phyloP scores from a whole-genome alignment of 2,113 vertebrate species.

The Typhlomys cinereus region DNA sequence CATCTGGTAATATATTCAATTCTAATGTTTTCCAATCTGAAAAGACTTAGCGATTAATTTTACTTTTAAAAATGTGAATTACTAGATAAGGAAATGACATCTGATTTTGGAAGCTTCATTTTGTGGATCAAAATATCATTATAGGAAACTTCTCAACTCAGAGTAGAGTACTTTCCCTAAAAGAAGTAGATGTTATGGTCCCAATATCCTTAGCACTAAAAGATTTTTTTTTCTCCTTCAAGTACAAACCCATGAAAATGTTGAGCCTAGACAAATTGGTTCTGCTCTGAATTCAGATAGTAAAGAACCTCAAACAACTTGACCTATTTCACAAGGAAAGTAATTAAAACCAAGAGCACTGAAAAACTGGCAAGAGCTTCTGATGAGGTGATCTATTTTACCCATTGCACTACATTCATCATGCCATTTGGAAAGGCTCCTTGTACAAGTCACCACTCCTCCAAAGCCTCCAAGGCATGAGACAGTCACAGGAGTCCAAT shows the following conservation, averaged over 20 bases:
- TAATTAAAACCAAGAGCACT: conserved; percentile 35
- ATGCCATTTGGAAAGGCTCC: neutral
- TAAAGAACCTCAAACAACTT: conserved; percentile 40
- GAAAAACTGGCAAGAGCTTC: neutral
- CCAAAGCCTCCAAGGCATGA: neutral
- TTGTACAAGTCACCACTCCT: neutral
- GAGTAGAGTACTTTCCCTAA: neutral
- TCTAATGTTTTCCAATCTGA: neutral
- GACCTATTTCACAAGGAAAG: conserved; percentile 54
- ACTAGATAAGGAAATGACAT: neutral
- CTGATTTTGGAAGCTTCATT: conserved; percentile 13
- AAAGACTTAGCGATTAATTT: conserved; percentile 28
- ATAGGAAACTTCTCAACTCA: conserved; percentile 26
- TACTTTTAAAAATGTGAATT: conserved; percentile 25
- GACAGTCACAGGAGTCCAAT: neutral
- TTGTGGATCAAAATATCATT: neutral
- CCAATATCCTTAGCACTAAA: neutral
- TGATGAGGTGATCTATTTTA: neutral
- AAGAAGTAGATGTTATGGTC: neutral
- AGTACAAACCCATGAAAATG: neutral
- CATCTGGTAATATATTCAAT: neutral
- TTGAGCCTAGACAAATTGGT: neutral
- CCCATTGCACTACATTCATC: neutral
- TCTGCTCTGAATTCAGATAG: neutral
- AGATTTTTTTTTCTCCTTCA: conserved; percentile 7